phyloP scores from a whole-genome alignment of 2,113 vertebrate genomes.

The Geothlypis trichas region DNA sequence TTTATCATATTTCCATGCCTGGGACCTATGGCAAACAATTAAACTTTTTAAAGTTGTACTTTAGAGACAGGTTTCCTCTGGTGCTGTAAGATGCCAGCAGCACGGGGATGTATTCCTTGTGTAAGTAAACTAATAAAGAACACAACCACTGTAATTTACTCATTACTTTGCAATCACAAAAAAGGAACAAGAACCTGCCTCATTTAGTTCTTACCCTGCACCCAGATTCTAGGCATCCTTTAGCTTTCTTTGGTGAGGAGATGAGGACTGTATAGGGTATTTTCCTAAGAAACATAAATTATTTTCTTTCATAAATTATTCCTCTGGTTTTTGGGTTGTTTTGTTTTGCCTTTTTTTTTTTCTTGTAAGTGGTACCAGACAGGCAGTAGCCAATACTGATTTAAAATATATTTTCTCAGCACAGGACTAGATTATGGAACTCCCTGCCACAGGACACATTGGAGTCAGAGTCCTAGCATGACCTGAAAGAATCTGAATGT shows the following conservation, averaged over 20 bases:
- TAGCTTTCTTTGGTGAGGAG: neutral
- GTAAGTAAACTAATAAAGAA: neutral
- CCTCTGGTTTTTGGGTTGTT: neutral
- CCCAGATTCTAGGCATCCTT: neutral
- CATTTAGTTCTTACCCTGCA: neutral
- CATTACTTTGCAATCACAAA: neutral
- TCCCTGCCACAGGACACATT: fast-evolving
- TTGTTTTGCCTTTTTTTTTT: neutral
- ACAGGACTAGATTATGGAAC: neutral
- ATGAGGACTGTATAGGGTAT: neutral
- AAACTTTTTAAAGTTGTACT: neutral
- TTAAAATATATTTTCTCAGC: neutral
- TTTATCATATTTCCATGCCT: neutral
- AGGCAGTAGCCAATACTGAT: neutral
- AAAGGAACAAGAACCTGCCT: neutral
- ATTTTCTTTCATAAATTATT: neutral
- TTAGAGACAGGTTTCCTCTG: neutral
- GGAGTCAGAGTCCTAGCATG: neutral
- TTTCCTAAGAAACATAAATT: neutral
- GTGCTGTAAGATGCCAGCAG: neutral
- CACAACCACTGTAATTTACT: neutral
- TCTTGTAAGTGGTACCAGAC: neutral
- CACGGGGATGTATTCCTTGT: neutral
- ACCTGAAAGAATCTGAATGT: neutral
- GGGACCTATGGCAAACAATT: neutral